Conservation (phyloP, 2,888 invertebrate genomes). For the Drosophila nr. medialis region DNA sequence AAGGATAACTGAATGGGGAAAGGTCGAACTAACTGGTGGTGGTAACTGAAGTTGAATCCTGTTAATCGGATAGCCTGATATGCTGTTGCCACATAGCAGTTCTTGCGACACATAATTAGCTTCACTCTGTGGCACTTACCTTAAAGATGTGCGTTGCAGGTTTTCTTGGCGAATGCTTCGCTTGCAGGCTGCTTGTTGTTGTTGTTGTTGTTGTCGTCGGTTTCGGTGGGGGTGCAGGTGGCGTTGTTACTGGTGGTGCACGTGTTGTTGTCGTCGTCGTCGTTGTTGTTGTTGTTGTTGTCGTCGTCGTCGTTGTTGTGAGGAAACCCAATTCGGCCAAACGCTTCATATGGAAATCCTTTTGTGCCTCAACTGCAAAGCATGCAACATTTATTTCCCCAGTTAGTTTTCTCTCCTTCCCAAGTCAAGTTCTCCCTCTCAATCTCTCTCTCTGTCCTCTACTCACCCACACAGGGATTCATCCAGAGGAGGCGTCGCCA, state of each 20-base stretch:
- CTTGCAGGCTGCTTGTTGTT: constrained; percentile 83
- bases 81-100: constrained; percentile 14
- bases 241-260: not conserved
- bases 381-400: constrained; percentile 1
- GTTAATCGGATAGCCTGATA: constrained; percentile 48
- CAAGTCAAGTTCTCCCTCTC: not conserved
- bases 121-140: constrained; percentile 50
- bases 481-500: constrained; percentile 96
- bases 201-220: constrained; percentile 81
- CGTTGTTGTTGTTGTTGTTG: constrained; percentile 86
- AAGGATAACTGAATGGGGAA: constrained; percentile 39
- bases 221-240: constrained; percentile 68
- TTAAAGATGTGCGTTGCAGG: constrained; percentile 78
- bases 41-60: constrained; percentile 50
- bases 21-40: not conserved
- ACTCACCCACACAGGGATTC: constrained; percentile 96
- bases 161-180: constrained; percentile 78
- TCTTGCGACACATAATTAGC: constrained; percentile 57
- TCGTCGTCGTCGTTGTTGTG: constrained; percentile 85
- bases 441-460: not conserved
- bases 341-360: constrained; percentile 91
- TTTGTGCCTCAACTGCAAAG: constrained; percentile 92
- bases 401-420: not conserved
- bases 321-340: constrained; percentile 86
- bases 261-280: constrained; percentile 75